Evolutionary conservation across 1,140 invertebrate genomes (phyloP), one percentile per base, ranked within the genome.

Genomic region (Choristoneura fumiferana): DNA sequence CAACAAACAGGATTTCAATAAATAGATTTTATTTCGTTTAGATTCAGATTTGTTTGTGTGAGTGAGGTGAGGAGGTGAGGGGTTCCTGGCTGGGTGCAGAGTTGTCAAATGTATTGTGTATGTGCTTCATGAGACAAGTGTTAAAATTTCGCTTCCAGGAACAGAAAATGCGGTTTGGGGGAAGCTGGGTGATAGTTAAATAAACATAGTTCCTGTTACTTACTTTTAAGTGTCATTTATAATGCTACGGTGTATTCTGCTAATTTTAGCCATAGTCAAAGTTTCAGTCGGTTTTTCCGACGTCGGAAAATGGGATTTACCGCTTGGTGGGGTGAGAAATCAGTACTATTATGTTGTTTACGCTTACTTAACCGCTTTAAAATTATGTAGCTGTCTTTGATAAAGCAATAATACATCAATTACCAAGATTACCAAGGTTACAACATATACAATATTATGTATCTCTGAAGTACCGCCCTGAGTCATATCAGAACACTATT

Each of bases 291-390:
- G 83, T 69, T 84, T 88, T 84, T 86, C 85, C 54, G 85, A 88
- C 65, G 72, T 88, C 18, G 85, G 85, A 71, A 86, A 79, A 77
- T 88, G 85, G 85, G 76, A 85, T 79, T 77, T 88, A 55, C 76
- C 74, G 58, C 65, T 88, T 36, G 75, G 64, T 62, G 85, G 83
- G 71, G 85, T 88, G 61, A 85, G 80, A 35, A 52, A 59, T 54
- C 13, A 2, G 10, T 17, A 35, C 34, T 36, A n/a, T 36, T 13
- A 35, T 10, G 12, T 6, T 15, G 15, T 36, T 54, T 36, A 17
- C 14, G 12, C 13, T 35, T 8, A 10, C 15, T 13, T 54, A 36
- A n/a, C 1, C 9, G 9, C 37, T 38, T 4, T n/a, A 4, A n/a
- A 13, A 4, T 38, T 13, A 38, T 38, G 37, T 38, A 38, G 9